Base-by-base conservation (phyloP, 2,113 vertebrate genomes). In the Bubo blakistoni region DNA sequence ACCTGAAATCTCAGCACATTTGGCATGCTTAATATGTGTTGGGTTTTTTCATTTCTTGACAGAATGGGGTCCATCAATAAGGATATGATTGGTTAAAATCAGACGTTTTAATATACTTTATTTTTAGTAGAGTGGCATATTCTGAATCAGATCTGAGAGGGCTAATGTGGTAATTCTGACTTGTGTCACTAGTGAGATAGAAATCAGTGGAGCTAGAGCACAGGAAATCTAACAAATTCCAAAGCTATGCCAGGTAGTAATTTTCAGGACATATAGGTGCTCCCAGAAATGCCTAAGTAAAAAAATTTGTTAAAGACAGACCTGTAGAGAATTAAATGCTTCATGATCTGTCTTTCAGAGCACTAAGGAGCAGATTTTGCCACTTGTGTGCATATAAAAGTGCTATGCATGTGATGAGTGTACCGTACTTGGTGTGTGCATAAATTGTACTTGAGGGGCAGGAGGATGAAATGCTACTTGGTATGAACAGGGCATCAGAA, bases 361-460 rank as follows among this genome's bases (percentile, higher is more conserved):
- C 7, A 34, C 3, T 5, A 46, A 88, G 46, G 62, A 83, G 7
- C 13, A 81, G 30, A 71, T 74, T 74, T 71, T 95, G 44, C 18
- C 22, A 12, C 32, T 63, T 61, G 4, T n/a, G 34, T 7, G 0
- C 32, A 11, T 34, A 15, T 18, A 20, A 42, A 85, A 36, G 5
- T 38, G 15, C 22, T 55, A 30, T 65, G 30, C 38, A 8, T 57
- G 19, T 72, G 24, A 49, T 47, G 44, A 81, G 29, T 13, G 22
- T 52, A 40, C 38, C 0, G 0, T 30, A 44, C 5, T 36, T 0
- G 0, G 9, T 26, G 27, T 30, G 6, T 42, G 22, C 69, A 38
- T 32, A 42, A 84, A 58, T 18, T 69, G 19, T 46, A 9, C 24
- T 38, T 38, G 16, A 77, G 40, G 47, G 52, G 10, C 34, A 62